Base-by-base conservation (phyloP, 2,888 invertebrate genomes). In the Caenorhabditis panamensis region DNA sequence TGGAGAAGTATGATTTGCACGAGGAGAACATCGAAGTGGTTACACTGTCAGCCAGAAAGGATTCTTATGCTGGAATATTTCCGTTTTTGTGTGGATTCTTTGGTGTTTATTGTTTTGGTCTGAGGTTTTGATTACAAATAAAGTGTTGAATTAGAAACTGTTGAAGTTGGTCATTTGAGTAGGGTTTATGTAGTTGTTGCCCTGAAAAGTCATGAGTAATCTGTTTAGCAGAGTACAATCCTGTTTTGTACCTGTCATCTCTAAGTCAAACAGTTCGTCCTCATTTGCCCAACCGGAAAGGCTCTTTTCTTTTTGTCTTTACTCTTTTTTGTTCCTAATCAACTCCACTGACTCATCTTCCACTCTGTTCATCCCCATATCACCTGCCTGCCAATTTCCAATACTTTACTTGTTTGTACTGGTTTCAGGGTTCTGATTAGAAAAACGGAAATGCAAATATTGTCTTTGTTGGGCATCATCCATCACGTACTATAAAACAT, bases 371-470 rank as follows among this genome's bases (percentile, higher is more conserved):
- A 54, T 51, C 22, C 51, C 8, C 37, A 41, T 13, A 41, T 41
- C 41, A 41, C 41, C 24, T 41, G 53, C 37, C 24, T 26, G 49
- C 31, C 18, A 31, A 28, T 20, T 18, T 6, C 5, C 16, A 54
- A 54, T 41, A 54, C 41, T 37, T 26, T n/a, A 26, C 41, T 16
- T 66, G 64, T 66, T 66, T 66, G 64, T 66, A 11, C 41, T 53
- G 28, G 41, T 37, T 66, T 51, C 36, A 63, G 41, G n/a, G 54
- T 18, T 37, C n/a, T 20, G n/a, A 41, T 41, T 41, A 41, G 18
- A 41, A 3, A 22, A 31, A n/a, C n/a, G n/a, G n/a, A n/a, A n/a
- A n/a, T n/a, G n/a, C n/a, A n/a, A n/a, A n/a, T n/a, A n/a, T n/a
- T n/a, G n/a, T n/a, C n/a, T n/a, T n/a, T n/a, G n/a, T n/a, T n/a